A percentile compares a stretch with the other conserved stretches of the same genome.
phyloP scores from a whole-genome alignment of 2,113 vertebrate species.

The Arvicanthis niloticus region DNA sequence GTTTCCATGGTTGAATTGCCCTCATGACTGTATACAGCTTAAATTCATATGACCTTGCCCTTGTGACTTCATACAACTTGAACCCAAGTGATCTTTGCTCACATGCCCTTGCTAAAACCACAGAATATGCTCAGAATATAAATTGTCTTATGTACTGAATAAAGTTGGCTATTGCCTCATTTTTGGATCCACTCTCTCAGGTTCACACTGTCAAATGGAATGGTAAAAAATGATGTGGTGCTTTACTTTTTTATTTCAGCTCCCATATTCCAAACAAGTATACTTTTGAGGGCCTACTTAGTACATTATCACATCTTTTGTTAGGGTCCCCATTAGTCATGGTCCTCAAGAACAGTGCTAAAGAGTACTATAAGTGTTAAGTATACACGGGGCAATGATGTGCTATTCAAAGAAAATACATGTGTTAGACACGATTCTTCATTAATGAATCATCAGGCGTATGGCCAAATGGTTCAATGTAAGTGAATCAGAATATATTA shows the following conservation, averaged over 20 bases:
- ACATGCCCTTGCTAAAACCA: not conserved
- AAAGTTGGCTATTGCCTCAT: not conserved
- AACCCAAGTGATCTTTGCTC: not conserved
- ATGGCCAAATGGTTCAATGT: not conserved
- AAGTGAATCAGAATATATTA: not conserved
- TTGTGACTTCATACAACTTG: not conserved
- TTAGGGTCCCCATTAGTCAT: not conserved
- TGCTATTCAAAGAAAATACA: not conserved
- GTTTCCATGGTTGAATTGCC: not conserved
- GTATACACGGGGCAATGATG: not conserved
- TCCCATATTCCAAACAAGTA: not conserved
- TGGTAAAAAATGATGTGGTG: not conserved
- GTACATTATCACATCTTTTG: not conserved
- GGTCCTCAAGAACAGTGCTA: not conserved
- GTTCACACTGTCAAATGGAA: not conserved
- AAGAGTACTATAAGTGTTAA: not conserved
- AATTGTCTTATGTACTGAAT: not conserved
- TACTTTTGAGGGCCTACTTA: not conserved
- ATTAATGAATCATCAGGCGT: not conserved
- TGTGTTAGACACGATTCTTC: not conserved
- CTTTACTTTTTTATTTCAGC: not conserved
- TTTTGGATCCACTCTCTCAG: not conserved
- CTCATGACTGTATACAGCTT: not conserved
- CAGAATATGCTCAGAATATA: not conserved
- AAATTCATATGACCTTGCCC: not conserved